phyloP scores from a whole-genome alignment of 2,113 vertebrate genomes.

The Burhinus oedicnemus region DNA sequence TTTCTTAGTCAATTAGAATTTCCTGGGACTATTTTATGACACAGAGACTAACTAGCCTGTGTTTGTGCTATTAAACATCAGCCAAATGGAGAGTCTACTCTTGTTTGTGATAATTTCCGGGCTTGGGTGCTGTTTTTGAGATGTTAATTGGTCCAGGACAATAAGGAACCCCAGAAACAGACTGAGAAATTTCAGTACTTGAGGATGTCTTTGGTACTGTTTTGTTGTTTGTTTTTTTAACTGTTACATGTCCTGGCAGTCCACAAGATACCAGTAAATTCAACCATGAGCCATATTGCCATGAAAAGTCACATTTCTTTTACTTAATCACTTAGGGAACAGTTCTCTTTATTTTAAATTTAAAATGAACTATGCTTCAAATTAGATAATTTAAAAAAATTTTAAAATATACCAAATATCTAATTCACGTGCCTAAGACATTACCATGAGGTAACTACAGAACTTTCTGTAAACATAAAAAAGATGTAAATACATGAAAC shows the following conservation, averaged over 20 bases:
- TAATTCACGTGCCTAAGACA: too few species aligned
- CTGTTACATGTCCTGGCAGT: background rate
- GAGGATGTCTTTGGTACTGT: fast-evolving
- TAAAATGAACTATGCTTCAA: too few species aligned
- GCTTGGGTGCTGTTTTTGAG: background rate
- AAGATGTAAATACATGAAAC: too few species aligned
- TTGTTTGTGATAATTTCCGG: background rate
- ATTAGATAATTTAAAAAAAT: too few species aligned
- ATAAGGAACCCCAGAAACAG: background rate
- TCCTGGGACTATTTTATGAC: background rate
- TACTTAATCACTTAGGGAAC: too few species aligned
- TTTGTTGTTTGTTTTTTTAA: background rate
- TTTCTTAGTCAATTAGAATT: background rate
- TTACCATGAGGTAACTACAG: too few species aligned
- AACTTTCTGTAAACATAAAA: too few species aligned
- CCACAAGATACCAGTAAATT: too few species aligned
- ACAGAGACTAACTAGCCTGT: background rate
- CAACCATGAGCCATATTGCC: too few species aligned
- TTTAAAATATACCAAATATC: too few species aligned
- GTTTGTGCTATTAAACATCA: background rate
- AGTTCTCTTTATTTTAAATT: too few species aligned
- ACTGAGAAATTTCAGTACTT: background rate
- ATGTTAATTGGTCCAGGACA: background rate
- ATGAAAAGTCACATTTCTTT: too few species aligned
- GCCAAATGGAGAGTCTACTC: fast-evolving